A percentile compares a stretch with the other conserved stretches of the same genome.
phyloP scores from a whole-genome alignment of 2,113 vertebrate species.

The Burhinus oedicnemus region DNA sequence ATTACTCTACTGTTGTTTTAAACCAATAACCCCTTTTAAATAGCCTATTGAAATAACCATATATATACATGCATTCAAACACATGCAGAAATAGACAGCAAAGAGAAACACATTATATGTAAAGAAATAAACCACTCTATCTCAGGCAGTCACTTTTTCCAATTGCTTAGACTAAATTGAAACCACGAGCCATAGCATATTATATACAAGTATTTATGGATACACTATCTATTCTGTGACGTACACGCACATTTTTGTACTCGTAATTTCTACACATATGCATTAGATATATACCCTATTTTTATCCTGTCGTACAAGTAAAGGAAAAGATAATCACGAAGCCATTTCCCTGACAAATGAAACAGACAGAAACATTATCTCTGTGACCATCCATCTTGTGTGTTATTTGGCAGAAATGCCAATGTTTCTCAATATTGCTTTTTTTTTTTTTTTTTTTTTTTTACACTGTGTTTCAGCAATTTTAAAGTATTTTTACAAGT shows the following conservation, averaged over 20 bases:
- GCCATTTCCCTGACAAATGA: background rate
- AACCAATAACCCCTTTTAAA: background rate
- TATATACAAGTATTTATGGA: background rate
- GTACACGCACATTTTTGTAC: background rate
- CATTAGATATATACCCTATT: constrained; percentile 22
- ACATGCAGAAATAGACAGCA: background rate
- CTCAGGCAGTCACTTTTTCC: background rate
- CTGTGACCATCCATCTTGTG: background rate
- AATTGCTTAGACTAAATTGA: background rate
- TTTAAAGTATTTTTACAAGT: background rate
- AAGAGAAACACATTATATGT: background rate
- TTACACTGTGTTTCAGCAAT: background rate
- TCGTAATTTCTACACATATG: constrained; percentile 1
- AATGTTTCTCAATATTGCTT: background rate
- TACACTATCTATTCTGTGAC: background rate
- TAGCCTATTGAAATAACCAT: background rate
- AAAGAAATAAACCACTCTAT: background rate
- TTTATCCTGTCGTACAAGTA: background rate
- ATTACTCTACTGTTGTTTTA: background rate
- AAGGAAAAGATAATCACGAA: background rate
- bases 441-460: background rate
- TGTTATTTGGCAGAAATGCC: background rate
- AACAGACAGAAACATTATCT: background rate
- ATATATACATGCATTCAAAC: background rate
- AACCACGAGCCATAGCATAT: background rate